Evolutionary conservation across 2,888 invertebrate genomes (phyloP), one percentile per base, ranked within the genome.

Genomic region (Callinectes sapidus): DNA sequence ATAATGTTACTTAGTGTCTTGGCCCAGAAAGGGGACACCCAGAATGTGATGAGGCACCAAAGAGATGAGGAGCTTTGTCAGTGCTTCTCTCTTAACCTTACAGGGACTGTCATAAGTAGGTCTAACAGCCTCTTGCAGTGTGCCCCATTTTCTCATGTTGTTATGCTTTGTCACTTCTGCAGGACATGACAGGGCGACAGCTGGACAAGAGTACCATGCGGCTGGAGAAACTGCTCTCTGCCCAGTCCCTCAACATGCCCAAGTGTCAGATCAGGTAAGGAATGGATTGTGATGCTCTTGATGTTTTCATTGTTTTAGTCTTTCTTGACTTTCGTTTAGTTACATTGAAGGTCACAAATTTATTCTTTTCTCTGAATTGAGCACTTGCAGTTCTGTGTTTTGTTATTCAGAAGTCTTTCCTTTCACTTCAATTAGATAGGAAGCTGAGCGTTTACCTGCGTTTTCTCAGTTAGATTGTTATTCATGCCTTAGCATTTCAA

Each of bases 181-280:
- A 94, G 94, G 93, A 94, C 90, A 91, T 89, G 35, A 89, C 87
- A 23, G 93, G 90, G 0, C 87, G 66, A 16, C 88, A 90, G 28
- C 42, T 93, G 55, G 92, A 87, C 87, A 91, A 93, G 48, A 94
- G 92, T 85, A 92, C 93, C 16, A 90, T 94, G 94, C 32, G 92
- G 42, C 77, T 94, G 55, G 94, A 94, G 90, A 93, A 94, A 81
- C 77, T 94, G 18, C 71, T 94, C 23, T 91, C 94, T 28, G 90
- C 94, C 18, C 93, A 93, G 86, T 91, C 94, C 28, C 93, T 94
- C 77, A 92, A 93, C 66, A 85, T 94, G 23, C 94, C 94, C 14
- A 91, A 90, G 54, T 94, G 94, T 87, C 92, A 94, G 85, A 91
- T 94, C 16, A 94, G 94, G 94, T 94, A 61, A 23, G 18, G 23